Conservation (phyloP, 1,140 invertebrate genomes). For the Penaeus japonicus region DNA sequence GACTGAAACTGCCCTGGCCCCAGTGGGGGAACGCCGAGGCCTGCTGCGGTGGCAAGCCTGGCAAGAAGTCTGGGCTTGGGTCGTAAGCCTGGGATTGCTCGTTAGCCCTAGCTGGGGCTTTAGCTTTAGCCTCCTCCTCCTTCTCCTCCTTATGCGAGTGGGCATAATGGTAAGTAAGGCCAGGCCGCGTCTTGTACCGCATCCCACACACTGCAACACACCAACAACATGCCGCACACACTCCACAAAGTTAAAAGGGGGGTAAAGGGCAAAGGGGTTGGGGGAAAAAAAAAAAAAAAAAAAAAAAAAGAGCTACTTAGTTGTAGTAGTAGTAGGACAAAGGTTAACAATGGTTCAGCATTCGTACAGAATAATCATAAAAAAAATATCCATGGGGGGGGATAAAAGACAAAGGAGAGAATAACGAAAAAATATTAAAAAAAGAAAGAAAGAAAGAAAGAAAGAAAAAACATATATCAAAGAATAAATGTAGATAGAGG, state of each 20-base stretch:
- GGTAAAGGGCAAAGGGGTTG: not conserved
- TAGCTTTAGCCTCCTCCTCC: constrained; percentile 54
- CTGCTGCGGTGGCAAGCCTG: constrained; percentile 15
- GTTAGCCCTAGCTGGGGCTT: constrained; percentile 55
- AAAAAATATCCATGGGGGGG: too few relatives aligned
- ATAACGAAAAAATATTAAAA: too few relatives aligned
- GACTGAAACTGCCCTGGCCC: constrained; percentile 27
- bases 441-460: too few relatives aligned
- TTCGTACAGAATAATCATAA: too few relatives aligned
- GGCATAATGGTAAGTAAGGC: constrained; percentile 95
- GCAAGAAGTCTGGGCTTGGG: constrained; percentile 42
- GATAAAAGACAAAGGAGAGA: too few relatives aligned
- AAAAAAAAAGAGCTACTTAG: not conserved
- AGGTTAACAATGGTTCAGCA: too few relatives aligned
- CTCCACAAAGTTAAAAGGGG: constrained; percentile 24
- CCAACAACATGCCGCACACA: constrained; percentile 44
- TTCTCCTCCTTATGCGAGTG: constrained; percentile 86
- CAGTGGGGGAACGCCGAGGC: constrained; percentile 32
- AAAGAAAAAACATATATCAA: too few relatives aligned
- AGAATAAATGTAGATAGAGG: too few relatives aligned
- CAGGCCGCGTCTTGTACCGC: constrained; percentile 96
- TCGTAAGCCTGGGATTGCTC: constrained; percentile 61
- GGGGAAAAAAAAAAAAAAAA: not conserved
- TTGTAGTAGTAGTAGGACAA: too few relatives aligned
- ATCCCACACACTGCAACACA: constrained; percentile 86